phyloP scores from a whole-genome alignment of 2,888 invertebrate genomes.

The Hypolimnas misippus region DNA sequence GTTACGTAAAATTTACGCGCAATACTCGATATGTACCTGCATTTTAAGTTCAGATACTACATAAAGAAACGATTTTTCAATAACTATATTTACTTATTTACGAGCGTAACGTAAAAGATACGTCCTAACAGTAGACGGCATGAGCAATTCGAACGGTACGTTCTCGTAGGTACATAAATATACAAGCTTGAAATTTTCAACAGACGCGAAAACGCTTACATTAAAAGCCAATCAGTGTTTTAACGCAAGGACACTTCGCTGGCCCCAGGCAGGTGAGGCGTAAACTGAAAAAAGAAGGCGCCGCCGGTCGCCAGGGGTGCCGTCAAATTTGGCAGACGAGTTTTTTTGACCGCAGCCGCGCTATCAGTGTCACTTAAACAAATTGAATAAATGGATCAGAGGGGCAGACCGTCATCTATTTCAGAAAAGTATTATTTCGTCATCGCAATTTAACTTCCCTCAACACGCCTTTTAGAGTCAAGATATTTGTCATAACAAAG shows the following conservation, averaged over 20 bases:
- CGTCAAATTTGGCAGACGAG: constrained; percentile 74
- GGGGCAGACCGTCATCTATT: constrained; percentile 51
- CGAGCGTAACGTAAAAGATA: neutral
- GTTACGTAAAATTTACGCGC: constrained; percentile 85
- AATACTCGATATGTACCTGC: constrained; percentile 79
- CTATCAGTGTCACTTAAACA: constrained; percentile 83
- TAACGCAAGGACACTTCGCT: constrained; percentile 63
- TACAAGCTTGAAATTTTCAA: constrained; percentile 41
- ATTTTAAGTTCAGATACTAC: constrained; percentile 70
- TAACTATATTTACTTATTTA: neutral
- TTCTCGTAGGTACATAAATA: constrained; percentile 41
- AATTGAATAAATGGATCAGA: constrained; percentile 79
- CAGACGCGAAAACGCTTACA: constrained; percentile 56
- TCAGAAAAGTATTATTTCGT: constrained; percentile 30
- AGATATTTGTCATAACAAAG: neutral
- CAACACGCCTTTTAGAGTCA: neutral
- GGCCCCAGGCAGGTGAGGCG: constrained; percentile 71
- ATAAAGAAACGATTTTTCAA: constrained; percentile 21
- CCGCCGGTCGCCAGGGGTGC: constrained; percentile 58
- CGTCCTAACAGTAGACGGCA: neutral
- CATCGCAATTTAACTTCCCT: constrained; percentile 19
- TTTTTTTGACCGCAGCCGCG: constrained; percentile 77
- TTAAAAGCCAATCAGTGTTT: constrained; percentile 76
- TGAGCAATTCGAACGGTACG: constrained; percentile 14
- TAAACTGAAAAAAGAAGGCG: constrained; percentile 71